These are phyloP conservation scores for Ceratotherium simum DNA, from an alignment of 2,113 vertebrate species.

Conservation along the genomic window DNA sequence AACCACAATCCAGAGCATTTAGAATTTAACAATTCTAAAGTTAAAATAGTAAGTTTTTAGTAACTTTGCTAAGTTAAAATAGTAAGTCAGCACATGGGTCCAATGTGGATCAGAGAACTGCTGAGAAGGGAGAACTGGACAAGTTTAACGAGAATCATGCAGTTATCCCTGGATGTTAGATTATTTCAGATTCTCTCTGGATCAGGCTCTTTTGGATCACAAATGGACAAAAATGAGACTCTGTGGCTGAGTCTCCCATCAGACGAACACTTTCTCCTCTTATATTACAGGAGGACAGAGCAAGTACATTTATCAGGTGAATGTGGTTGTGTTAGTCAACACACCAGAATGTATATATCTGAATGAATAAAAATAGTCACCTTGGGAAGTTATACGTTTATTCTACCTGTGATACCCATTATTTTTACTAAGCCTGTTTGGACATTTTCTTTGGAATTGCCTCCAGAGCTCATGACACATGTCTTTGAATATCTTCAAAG, in stretches of 20 bases:
- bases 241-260: neutral
- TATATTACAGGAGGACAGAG: neutral
- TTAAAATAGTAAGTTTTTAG: constrained; percentile 54
- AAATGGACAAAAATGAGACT: neutral
- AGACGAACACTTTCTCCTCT: neutral
- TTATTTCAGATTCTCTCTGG: neutral
- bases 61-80: constrained; percentile 19
- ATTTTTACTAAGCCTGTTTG: neutral
- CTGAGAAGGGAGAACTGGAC: neutral
- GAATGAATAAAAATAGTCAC: neutral
- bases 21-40: neutral
- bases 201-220: neutral
- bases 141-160: neutral
- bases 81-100: neutral
- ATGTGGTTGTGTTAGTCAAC: neutral
- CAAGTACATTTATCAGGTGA: neutral
- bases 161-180: neutral
- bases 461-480: neutral
- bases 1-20: neutral
- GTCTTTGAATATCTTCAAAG: neutral
- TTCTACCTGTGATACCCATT: neutral
- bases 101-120: neutral
- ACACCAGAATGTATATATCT: neutral
- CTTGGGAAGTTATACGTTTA: neutral
- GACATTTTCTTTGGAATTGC: neutral